Evolutionary conservation across 2,888 invertebrate genomes (phyloP).

Genomic region (Chrysolina haemoptera): DNA sequence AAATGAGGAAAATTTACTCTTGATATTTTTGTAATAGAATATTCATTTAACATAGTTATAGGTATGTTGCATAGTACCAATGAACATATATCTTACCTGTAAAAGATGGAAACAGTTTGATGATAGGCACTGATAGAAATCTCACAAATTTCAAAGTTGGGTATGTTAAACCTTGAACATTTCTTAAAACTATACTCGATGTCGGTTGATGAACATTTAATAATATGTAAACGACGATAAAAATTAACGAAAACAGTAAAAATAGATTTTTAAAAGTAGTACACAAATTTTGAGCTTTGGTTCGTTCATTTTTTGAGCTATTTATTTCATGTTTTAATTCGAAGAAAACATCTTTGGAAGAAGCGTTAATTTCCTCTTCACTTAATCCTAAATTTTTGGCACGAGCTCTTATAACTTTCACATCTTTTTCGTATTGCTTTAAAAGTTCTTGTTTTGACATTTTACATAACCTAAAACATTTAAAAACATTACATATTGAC

Average conservation of each 20-base stretch:
- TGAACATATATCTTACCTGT: constrained; percentile 72
- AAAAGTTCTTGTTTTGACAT: constrained; percentile 67
- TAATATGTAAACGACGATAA: constrained; percentile 68
- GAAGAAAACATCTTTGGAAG: constrained; percentile 74
- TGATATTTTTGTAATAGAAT: too few relatives aligned
- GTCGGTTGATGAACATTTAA: constrained; percentile 76
- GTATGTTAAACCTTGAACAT: constrained; percentile 86
- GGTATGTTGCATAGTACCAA: too few relatives aligned
- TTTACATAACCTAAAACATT: constrained; percentile 51
- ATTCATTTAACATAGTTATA: too few relatives aligned
- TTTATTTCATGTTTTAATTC: constrained; percentile 65
- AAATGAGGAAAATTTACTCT: too few relatives aligned
- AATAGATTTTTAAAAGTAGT: constrained; percentile 43
- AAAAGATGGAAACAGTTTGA: constrained; percentile 80
- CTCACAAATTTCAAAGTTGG: constrained; percentile 84
- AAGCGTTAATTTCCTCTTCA: constrained; percentile 76
- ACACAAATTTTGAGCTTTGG: constrained; percentile 51
- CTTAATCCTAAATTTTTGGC: constrained; percentile 75
- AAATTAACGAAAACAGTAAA: constrained; percentile 57
- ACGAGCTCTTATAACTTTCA: constrained; percentile 74
- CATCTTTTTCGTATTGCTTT: constrained; percentile 73
- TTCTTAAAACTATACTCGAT: constrained; percentile 78
- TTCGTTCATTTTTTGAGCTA: constrained; percentile 48
- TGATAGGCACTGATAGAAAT: constrained; percentile 82
- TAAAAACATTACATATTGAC: too few relatives aligned